Base-by-base conservation (phyloP, 2,888 invertebrate species). In the Trachelus iudaicus region DNA sequence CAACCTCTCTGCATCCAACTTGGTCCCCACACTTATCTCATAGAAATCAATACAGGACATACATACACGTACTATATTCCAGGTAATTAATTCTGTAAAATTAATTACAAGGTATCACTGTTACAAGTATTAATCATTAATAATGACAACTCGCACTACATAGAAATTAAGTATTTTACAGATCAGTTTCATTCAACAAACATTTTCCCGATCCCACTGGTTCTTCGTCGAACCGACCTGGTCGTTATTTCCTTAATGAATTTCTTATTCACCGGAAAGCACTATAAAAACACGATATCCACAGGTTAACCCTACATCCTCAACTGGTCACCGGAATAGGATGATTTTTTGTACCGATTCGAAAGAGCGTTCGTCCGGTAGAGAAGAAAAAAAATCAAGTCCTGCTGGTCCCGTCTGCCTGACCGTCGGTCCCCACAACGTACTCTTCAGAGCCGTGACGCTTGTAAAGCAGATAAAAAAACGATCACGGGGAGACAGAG, bases 1-100 rank as follows among this genome's bases (percentile, higher is more conserved):
- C 87, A 87, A 86, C 87, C 83, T 88, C 87, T 85, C 76, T 35
- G 75, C 79, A 79, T 79, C 81, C 80, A 75, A 77, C 81, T 73
- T 56, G 56, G 56, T 56, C 56, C 23, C 56, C 77, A 35, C 78
- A 37, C 73, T 40, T 69, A 73, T 75, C 34, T 76, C 35, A 35
- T n/a, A 56, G 23, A 56, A 56, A 56, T 56, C 56, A 56, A 56
- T 56, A 56, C 6, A 23, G 23, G 23, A 6, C 9, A 56, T 23
- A 40, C 15, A 13, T 15, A 23, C 40, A 6, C 23, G 9, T 23
- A 23, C 9, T 9, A 56, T 56, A 23, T 40, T 40, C 15, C 40
- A 6, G 6, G 23, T 23, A 56, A 56, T 56, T 56, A 23, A 56
- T 9, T 56, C 1, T 23, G 2, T 23, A 23, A 4, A 15, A 56